A percentile compares a stretch with the other conserved stretches of the same genome.
These are phyloP conservation scores for Hypotaenidia okinawae DNA, from an alignment of 2,797 vertebrate species.

Conservation along the genomic window DNA sequence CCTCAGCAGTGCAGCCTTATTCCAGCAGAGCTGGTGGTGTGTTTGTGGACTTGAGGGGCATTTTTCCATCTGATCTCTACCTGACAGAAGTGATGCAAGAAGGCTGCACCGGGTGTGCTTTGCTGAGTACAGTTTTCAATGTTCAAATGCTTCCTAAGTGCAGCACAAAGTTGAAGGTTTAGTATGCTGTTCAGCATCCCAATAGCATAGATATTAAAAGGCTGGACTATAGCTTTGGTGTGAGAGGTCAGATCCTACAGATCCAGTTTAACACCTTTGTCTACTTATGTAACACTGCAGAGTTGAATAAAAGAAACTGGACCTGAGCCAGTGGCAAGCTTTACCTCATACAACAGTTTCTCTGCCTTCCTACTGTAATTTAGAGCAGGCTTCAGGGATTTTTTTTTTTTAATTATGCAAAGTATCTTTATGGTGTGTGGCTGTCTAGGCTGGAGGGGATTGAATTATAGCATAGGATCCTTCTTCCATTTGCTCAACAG, in stretches of 20 bases:
- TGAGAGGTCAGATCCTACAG: not conserved
- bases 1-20: not conserved
- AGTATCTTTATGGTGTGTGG: not conserved
- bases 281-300: not conserved
- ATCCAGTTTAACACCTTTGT: not conserved
- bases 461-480: not conserved
- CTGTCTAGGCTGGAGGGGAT: not conserved
- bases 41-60: fast-evolving
- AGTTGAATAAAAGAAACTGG: not conserved
- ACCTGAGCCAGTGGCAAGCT: not conserved
- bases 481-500: not conserved
- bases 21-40: not conserved
- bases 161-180: not conserved
- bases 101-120: not conserved
- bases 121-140: not conserved
- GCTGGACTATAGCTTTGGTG: not conserved
- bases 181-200: fast-evolving
- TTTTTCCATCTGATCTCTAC: not conserved
- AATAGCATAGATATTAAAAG: not conserved
- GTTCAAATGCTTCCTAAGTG: not conserved
- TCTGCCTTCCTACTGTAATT: not conserved
- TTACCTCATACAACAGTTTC: not conserved
- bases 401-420: not conserved
- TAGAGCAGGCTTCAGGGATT: not conserved
- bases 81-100: not conserved